Evolutionary conservation across 2,113 vertebrate species (phyloP).

Genomic region (Dipodomys stephensi): DNA sequence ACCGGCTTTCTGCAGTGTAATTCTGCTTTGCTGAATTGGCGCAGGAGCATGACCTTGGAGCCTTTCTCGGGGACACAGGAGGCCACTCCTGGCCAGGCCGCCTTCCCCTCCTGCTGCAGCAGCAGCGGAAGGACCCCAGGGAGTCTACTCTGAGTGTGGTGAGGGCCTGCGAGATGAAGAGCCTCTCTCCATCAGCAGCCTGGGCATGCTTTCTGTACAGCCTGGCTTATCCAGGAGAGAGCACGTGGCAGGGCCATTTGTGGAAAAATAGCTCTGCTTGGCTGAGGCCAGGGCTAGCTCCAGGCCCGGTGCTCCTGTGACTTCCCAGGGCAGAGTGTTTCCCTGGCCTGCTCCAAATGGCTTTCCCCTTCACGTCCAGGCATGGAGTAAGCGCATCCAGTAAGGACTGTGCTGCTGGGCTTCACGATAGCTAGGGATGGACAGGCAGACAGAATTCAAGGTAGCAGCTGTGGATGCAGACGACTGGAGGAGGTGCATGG

Average conservation of each 20-base stretch:
- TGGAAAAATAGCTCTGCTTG: neutral
- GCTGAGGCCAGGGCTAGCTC: neutral
- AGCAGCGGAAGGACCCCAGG: slow-evolving; percentile 39
- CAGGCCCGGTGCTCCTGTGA: neutral
- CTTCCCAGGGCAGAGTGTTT: neutral
- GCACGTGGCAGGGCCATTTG: slow-evolving; percentile 43
- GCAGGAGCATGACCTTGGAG: slow-evolving; percentile 64
- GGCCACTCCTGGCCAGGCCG: neutral
- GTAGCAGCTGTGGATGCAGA: neutral
- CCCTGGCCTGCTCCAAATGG: neutral
- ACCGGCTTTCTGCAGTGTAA: slow-evolving; percentile 31
- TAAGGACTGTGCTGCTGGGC: neutral
- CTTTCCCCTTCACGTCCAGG: neutral
- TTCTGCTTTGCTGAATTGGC: slow-evolving; percentile 76
- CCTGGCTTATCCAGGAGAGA: slow-evolving; percentile 20
- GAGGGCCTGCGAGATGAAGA: slow-evolving; percentile 56
- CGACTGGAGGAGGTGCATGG: no score
- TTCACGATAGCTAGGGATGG: neutral
- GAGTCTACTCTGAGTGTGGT: slow-evolving; percentile 36
- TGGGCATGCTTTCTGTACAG: slow-evolving; percentile 9
- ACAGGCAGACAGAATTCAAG: neutral
- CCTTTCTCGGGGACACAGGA: slow-evolving; percentile 19
- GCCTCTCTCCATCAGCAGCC: slow-evolving; percentile 50
- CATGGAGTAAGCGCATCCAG: neutral
- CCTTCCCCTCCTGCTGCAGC: slow-evolving; percentile 37